Percentiles rank a stretch among this genome's conserved stretches.
Conservation (phyloP, 2,797 vertebrate species). For the Spinibarbus caldwelli region DNA sequence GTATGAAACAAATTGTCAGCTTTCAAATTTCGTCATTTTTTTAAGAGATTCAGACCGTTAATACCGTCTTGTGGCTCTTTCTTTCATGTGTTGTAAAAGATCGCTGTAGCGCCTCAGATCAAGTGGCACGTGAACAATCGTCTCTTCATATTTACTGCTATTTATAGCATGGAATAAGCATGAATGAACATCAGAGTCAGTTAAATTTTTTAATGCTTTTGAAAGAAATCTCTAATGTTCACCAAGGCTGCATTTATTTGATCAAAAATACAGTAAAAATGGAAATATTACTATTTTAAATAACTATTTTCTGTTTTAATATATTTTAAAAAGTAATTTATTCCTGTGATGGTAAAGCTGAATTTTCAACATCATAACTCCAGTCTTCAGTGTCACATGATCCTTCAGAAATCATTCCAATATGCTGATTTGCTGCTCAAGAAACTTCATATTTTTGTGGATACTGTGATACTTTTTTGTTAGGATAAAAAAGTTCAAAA, state of each 20-base stretch:
- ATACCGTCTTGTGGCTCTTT: too few relatives aligned
- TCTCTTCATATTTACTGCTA: too few relatives aligned
- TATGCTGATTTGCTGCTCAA: neutral
- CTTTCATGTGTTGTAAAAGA: too few relatives aligned
- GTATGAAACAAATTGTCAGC: too few relatives aligned
- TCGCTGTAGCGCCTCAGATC: too few relatives aligned
- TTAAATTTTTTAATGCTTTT: neutral
- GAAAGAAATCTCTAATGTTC: neutral
- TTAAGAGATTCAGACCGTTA: too few relatives aligned
- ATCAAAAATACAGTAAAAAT: neutral
- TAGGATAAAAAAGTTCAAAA: neutral
- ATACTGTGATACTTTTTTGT: neutral
- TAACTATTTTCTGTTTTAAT: neutral
- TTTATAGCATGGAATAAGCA: too few relatives aligned
- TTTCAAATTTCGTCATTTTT: too few relatives aligned
- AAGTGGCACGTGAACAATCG: too few relatives aligned
- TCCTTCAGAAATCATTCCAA: neutral
- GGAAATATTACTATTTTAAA: neutral
- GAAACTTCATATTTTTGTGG: neutral
- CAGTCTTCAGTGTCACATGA: neutral
- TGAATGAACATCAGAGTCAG: too few relatives aligned
- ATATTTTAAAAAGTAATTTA: neutral
- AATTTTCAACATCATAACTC: neutral
- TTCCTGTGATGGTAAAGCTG: neutral
- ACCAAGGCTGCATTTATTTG: neutral